Evolutionary conservation across 2,113 vertebrate genomes (phyloP), one percentile per base, ranked within the genome.

Genomic region (Phylloscopus trochiloides): DNA sequence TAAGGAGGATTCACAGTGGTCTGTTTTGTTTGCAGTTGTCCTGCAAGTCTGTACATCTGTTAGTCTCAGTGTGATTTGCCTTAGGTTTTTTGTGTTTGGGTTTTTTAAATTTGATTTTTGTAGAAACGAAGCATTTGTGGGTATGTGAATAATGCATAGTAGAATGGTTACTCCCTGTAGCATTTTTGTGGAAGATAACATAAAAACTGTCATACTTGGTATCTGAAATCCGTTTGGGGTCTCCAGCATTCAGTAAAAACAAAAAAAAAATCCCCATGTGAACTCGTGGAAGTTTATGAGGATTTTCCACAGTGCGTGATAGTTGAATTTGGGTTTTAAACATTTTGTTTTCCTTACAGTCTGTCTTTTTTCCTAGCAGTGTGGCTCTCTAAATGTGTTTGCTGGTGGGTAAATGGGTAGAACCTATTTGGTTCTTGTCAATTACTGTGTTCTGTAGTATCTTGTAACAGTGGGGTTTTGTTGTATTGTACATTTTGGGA

Each of bases 381-480:
- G 28, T 16, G 71, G 12, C 14, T 65, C 11, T 80, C 14, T 34
- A 50, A 38, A 10, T 36, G 6, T 28, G 7, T 14, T 62, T 83
- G 25, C 50, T 88, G 75, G n/a, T 67, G 2, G 32, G 14, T 59
- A 48, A 88, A 78, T 34, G 16, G 9, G 17, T 81, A 31, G 57
- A 81, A 26, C 4, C 2, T 51, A 3, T 62, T 54, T 81, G 9
- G 32, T 54, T 84, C 26, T 70, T 65, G 12, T 65, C 10, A 31
- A 0, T 28, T 59, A 29, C 15, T 48, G 13, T 24, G 40, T 65
- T 68, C 50, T 65, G 0, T 40, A 17, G 1, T 68, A 29, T 36
- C 25, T 54, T 62, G 2, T 8, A 52, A 14, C 34, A 51, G 8
- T 24, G 36, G 1, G 1, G 1, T 61, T 88, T 88, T 85, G 15